Evolutionary conservation across 2,113 vertebrate species (phyloP).

Genomic region (Tyrannus savana): DNA sequence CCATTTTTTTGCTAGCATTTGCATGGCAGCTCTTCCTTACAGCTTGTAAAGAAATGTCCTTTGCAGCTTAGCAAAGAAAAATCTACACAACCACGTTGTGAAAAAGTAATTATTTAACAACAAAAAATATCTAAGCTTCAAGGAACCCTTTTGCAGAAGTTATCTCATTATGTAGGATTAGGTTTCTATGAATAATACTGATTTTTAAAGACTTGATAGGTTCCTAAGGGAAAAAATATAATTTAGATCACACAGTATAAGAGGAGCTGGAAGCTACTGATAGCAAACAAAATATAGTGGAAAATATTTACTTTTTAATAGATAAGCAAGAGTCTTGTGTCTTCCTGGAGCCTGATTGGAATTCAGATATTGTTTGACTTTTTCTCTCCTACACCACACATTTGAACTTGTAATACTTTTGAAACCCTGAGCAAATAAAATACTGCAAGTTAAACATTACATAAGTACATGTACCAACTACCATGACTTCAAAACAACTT

Average conservation of each 20-base stretch:
- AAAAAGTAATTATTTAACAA: background rate
- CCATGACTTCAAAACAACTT: background rate
- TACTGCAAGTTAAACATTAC: slow-evolving; percentile 20
- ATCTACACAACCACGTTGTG: fast-evolving
- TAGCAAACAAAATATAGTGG: background rate
- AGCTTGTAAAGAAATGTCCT: background rate
- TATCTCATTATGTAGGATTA: background rate
- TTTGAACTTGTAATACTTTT: background rate
- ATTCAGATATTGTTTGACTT: slow-evolving; percentile 23
- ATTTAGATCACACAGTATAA: background rate
- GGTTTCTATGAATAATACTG: background rate
- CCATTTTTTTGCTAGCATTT: background rate
- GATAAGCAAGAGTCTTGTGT: slow-evolving; percentile 11
- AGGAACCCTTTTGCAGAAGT: background rate
- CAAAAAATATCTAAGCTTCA: background rate
- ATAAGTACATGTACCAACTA: background rate
- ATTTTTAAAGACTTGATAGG: background rate
- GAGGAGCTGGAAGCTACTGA: background rate
- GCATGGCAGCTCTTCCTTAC: background rate
- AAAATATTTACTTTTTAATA: slow-evolving; percentile 38
- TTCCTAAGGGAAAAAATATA: background rate
- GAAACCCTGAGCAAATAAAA: slow-evolving; percentile 43
- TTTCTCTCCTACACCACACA: background rate
- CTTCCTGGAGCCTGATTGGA: background rate
- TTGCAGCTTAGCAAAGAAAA: background rate